Conservation (phyloP, 1,140 invertebrate genomes). For the Neuroterus valhalla region DNA sequence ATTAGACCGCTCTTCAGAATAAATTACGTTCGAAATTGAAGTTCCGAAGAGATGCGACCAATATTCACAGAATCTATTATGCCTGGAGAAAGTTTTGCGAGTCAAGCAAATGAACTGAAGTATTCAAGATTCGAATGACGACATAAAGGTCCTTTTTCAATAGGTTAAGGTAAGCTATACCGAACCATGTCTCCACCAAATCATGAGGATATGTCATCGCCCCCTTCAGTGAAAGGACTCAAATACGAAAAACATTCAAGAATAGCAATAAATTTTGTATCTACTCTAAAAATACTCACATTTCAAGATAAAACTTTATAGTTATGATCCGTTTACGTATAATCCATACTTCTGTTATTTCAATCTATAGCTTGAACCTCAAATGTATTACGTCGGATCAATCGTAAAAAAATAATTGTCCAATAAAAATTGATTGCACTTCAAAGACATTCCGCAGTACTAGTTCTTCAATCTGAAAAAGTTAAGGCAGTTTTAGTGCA, state of each 20-base stretch:
- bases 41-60: conserved; percentile 50
- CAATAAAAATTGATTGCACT: conserved; percentile 21
- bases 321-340: neutral
- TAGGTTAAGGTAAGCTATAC: neutral
- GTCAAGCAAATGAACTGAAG: conserved; percentile 53
- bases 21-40: neutral
- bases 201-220: neutral
- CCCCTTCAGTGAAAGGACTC: conserved; percentile 18
- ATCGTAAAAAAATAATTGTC: conserved; percentile 10
- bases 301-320: conserved; percentile 18
- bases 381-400: conserved; percentile 8
- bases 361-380: neutral
- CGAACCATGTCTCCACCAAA: neutral
- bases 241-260: neutral
- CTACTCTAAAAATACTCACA: neutral
- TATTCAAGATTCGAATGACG: neutral
- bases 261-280: neutral
- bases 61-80: conserved; percentile 56
- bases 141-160: neutral
- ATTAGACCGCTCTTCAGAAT: too few relatives aligned
- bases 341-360: neutral
- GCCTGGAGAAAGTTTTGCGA: conserved; percentile 60
- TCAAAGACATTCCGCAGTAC: conserved; percentile 4
- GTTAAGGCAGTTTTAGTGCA: conserved; percentile 10
- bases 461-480: conserved; percentile 13